A percentile compares a stretch with the other conserved stretches of the same genome.
phyloP scores from a whole-genome alignment of 2,797 vertebrate genomes.

The Glossophaga mutica region DNA sequence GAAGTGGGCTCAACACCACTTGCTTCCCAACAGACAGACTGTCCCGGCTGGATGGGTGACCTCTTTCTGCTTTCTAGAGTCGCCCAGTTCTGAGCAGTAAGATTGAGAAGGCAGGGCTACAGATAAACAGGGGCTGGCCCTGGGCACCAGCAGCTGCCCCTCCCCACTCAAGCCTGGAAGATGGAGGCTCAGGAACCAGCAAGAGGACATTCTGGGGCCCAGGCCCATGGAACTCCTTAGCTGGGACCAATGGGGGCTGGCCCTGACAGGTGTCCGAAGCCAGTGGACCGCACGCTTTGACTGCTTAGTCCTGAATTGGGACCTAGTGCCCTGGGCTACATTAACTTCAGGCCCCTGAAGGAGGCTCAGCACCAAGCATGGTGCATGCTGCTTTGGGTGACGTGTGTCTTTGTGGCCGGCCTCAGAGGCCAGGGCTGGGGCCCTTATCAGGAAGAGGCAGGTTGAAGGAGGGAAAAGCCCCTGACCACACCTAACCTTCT shows the following conservation, averaged over 20 bases:
- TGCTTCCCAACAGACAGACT: not conserved
- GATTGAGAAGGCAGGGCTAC: not conserved
- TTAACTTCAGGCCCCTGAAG: not conserved
- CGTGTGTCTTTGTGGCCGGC: not conserved
- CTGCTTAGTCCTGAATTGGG: not conserved
- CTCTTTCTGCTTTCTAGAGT: not conserved
- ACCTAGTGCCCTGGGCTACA: not conserved
- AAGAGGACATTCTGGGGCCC: not conserved
- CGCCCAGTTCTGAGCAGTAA: not conserved
- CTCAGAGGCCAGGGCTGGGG: not conserved
- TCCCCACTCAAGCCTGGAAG: not conserved
- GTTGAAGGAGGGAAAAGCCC: not conserved
- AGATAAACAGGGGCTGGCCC: not conserved
- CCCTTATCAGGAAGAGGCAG: not conserved
- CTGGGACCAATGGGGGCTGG: not conserved
- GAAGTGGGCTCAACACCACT: not conserved
- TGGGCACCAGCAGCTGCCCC: not conserved
- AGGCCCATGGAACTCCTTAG: not conserved
- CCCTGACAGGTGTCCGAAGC: not conserved
- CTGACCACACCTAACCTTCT: not conserved
- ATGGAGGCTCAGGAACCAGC: not conserved
- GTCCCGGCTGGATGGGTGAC: not conserved
- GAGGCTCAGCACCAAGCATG: not conserved
- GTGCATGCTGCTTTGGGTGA: not conserved
- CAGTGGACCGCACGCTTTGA: not conserved